phyloP scores from a whole-genome alignment of 2,888 invertebrate species.

The Volucella inflata region DNA sequence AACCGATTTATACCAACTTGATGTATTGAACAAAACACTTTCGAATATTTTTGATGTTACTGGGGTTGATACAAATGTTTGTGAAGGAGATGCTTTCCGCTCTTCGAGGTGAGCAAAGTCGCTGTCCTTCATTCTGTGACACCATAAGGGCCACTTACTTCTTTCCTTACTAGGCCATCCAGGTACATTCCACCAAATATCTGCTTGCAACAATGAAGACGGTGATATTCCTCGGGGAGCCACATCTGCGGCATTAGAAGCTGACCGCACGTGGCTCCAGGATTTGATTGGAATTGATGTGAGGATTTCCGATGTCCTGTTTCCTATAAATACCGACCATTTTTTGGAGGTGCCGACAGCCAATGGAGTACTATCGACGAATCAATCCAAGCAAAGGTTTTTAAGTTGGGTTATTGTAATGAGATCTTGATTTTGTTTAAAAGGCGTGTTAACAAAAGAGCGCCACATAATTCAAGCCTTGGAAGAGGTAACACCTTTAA shows the following conservation, averaged over 20 bases:
- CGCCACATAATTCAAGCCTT: slow-evolving; percentile 32
- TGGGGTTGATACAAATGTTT: too few species aligned
- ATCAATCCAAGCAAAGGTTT: slow-evolving; percentile 37
- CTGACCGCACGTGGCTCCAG: slow-evolving; percentile 49
- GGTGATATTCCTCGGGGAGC: slow-evolving; percentile 21
- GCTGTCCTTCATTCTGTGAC: neutral
- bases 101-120: too few species aligned
- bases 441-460: slow-evolving; percentile 40
- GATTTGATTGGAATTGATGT: slow-evolving; percentile 1
- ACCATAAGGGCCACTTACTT: neutral
- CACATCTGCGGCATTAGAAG: slow-evolving; percentile 37
- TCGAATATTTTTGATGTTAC: too few species aligned
- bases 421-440: slow-evolving; percentile 27
- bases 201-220: neutral
- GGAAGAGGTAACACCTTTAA: slow-evolving; percentile 28
- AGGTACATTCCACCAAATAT: slow-evolving; percentile 36
- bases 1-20: too few species aligned
- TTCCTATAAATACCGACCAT: slow-evolving; percentile 48
- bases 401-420: slow-evolving; percentile 10
- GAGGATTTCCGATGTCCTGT: slow-evolving; percentile 45
- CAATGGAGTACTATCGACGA: slow-evolving; percentile 47
- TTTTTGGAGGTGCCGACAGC: slow-evolving; percentile 44
- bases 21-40: too few species aligned
- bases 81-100: too few species aligned
- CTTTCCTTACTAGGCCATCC: neutral